A percentile compares a stretch with the other conserved stretches of the same genome.
Conservation (phyloP, 2,797 vertebrate species). For the Spondyliosoma cantharus region DNA sequence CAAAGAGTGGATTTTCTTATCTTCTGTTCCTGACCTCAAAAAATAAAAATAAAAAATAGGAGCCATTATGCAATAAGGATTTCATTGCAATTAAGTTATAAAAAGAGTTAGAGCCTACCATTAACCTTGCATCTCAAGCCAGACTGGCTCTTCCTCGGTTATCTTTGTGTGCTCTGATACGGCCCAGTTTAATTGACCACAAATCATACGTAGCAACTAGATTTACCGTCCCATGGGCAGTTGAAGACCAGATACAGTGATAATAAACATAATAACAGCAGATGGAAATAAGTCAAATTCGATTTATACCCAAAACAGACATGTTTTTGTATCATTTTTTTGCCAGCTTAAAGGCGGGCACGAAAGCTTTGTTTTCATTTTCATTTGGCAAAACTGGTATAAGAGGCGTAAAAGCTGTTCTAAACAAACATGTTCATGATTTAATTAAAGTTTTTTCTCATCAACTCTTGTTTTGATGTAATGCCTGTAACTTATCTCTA, state of each 20-base stretch:
- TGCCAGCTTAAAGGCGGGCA: conserved; percentile 8
- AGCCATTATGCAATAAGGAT: not conserved
- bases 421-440: conserved; percentile 19
- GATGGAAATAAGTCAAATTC: conserved; percentile 10
- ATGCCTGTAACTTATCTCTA: conserved; percentile 48
- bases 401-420: not conserved
- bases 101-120: not conserved
- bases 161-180: not conserved
- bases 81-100: not conserved
- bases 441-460: conserved; percentile 34
- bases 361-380: not conserved
- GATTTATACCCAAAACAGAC: conserved; percentile 6
- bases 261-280: conserved; percentile 1
- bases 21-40: not conserved
- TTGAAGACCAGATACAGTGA: not conserved
- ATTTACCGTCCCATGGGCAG: not conserved
- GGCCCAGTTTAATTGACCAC: conserved; percentile 18
- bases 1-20: not conserved
- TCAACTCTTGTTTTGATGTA: conserved; percentile 53
- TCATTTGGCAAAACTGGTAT: not conserved
- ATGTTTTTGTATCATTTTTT: conserved; percentile 8
- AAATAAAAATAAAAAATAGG: too few relatives aligned
- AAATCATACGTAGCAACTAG: not conserved
- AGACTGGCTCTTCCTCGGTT: not conserved
- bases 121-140: not conserved